A percentile compares a stretch with the other conserved stretches of the same genome.
Conservation (phyloP, 2,113 vertebrate genomes). For the Oxygymnocypris stewartii region DNA sequence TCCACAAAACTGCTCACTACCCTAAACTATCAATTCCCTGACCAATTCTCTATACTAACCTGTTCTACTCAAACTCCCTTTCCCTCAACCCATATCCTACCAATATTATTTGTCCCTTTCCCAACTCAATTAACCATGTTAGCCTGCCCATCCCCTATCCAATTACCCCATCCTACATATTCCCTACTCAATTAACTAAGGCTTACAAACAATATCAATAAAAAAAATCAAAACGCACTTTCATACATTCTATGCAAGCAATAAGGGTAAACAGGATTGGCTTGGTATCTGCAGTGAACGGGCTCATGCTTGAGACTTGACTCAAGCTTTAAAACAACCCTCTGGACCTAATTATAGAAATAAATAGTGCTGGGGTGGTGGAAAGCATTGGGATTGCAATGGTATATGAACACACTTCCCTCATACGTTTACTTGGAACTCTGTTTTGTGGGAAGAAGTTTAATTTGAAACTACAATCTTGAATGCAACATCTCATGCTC, state of each 20-base stretch:
- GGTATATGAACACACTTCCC: not conserved
- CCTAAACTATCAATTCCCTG: not conserved
- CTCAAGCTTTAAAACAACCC: not conserved
- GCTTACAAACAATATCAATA: not conserved
- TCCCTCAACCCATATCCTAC: not conserved
- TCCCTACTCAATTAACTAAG: not conserved
- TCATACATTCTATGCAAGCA: constrained; percentile 3
- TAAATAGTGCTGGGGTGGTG: not conserved
- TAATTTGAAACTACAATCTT: not conserved
- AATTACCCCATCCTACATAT: not conserved
- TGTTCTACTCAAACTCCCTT: not conserved
- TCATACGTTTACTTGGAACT: not conserved
- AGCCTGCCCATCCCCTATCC: not conserved
- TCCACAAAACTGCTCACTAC: not conserved
- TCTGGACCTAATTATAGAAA: constrained; percentile 30
- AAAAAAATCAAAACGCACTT: not conserved
- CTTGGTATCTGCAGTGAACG: not conserved
- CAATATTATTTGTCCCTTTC: not conserved
- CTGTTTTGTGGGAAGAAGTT: not conserved
- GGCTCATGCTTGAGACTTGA: not conserved
- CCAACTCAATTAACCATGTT: not conserved
- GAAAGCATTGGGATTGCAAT: not conserved
- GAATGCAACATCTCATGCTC: not conserved
- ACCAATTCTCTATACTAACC: not conserved
- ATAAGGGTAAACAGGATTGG: not conserved